phyloP scores from a whole-genome alignment of 2,113 vertebrate genomes.

The Puma concolor region DNA sequence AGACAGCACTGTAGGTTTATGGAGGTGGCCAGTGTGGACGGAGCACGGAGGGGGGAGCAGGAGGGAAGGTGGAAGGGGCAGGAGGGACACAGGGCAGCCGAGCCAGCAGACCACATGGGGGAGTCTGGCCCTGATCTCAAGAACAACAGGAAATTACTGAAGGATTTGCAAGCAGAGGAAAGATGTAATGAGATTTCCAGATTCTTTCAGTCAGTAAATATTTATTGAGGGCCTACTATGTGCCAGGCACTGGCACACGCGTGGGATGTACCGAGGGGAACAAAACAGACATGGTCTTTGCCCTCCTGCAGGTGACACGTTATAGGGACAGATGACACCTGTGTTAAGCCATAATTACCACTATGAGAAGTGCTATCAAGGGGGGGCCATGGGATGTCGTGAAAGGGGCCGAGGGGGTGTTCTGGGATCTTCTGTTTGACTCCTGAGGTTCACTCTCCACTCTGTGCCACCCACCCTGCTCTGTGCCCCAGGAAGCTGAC shows the following conservation, averaged over 20 bases:
- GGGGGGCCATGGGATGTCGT: neutral
- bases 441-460: neutral
- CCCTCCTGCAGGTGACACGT: neutral
- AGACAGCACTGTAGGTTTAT: neutral
- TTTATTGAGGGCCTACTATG: neutral
- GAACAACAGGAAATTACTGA: neutral
- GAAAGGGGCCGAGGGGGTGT: neutral
- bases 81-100: neutral
- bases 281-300: neutral
- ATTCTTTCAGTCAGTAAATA: neutral
- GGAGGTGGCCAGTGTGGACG: neutral
- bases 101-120: fast-evolving
- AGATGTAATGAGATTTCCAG: neutral
- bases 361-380: neutral
- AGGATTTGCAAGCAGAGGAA: neutral
- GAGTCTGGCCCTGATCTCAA: neutral
- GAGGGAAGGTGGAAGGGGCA: neutral
- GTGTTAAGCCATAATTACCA: neutral
- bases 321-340: neutral
- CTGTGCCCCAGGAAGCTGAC: neutral
- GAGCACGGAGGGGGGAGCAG: too few species aligned
- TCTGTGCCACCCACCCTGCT: neutral
- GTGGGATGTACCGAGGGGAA: fast-evolving
- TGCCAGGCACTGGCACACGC: neutral
- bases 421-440: too few species aligned